Base-by-base conservation (phyloP, 2,888 invertebrate genomes). In the Gerosis bhagava region DNA sequence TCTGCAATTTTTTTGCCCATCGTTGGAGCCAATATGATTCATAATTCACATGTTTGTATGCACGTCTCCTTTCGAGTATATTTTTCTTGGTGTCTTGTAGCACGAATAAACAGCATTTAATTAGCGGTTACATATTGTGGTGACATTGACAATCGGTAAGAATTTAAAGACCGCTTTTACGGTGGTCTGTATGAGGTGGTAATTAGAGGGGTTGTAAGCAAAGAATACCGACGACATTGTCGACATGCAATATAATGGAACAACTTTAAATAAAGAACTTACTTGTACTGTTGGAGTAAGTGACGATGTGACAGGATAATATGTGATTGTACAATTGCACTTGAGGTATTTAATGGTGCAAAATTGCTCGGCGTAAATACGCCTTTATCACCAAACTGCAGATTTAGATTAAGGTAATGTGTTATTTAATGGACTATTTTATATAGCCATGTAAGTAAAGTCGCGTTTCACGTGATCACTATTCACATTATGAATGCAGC, bases 11-110 rank as follows among this genome's bases (percentile, higher is more conserved):
- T 46, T 46, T 46, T 46, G 5, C 19, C 4, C 19, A 6, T 37
- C 29, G 5, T 15, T 25, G 31, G 2, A n/a, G 37, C 10, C 16
- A n/a, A 37, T 39, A 25, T 40, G 21, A 40, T 29, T 29, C 28
- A 21, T 46, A 39, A 46, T 46, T 25, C 39, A 25, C 31, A 31
- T 24, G 32, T 46, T 46, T 46, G 26, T 46, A 46, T 39, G 39
- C 39, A 46, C 19, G 17, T 10, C 37, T 26, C 17, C 25, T 19
- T 39, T 21, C 25, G 10, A 15, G 39, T 46, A 32, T 32, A 39
- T 32, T 32, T 24, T 37, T 39, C 46, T 32, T 22, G 39, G 12
- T 39, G 19, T 22, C 10, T 25, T 16, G 37, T 19, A 26, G 19
- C 25, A 32, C 37, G 19, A 46, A 46, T 39, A 21, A 22, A 37